A percentile compares a stretch with the other conserved stretches of the same genome.
Conservation (phyloP, 2,888 invertebrate species). For the Netelia inedita region DNA sequence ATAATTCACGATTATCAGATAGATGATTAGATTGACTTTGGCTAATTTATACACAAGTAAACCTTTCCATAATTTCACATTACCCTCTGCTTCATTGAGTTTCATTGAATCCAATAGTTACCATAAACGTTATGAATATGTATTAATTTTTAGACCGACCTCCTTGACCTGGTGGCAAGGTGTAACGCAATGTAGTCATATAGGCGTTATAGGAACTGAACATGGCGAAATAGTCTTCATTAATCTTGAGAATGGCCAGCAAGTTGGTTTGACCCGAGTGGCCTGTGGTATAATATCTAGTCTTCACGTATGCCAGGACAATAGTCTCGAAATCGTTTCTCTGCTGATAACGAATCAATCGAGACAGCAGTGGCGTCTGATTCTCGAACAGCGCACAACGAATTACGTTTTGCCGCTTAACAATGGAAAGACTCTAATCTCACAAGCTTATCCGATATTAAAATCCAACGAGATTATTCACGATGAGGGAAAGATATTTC, state of each 20-base stretch:
- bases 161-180: slow-evolving; percentile 84
- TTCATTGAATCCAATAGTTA: not conserved
- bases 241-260: slow-evolving; percentile 90
- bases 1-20: not conserved
- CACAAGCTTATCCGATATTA: slow-evolving; percentile 63
- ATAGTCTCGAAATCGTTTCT: slow-evolving; percentile 88
- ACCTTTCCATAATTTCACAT: not conserved
- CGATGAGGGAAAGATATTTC: slow-evolving; percentile 82
- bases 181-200: slow-evolving; percentile 79
- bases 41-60: too few species aligned
- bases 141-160: slow-evolving; percentile 77
- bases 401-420: slow-evolving; percentile 90
- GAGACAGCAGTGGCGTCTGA: slow-evolving; percentile 92
- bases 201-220: slow-evolving; percentile 84
- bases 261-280: slow-evolving; percentile 89
- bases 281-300: slow-evolving; percentile 87
- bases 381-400: slow-evolving; percentile 92
- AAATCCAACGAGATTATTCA: slow-evolving; percentile 73
- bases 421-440: slow-evolving; percentile 69
- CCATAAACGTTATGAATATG: not conserved
- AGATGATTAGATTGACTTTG: too few species aligned
- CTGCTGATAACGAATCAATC: slow-evolving; percentile 90
- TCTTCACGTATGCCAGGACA: slow-evolving; percentile 91
- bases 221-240: slow-evolving; percentile 89
- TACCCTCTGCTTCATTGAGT: not conserved